Evolutionary conservation across 2,797 vertebrate genomes (phyloP), one percentile per base, ranked within the genome.

Genomic region (Urosaurus nigricauda): DNA sequence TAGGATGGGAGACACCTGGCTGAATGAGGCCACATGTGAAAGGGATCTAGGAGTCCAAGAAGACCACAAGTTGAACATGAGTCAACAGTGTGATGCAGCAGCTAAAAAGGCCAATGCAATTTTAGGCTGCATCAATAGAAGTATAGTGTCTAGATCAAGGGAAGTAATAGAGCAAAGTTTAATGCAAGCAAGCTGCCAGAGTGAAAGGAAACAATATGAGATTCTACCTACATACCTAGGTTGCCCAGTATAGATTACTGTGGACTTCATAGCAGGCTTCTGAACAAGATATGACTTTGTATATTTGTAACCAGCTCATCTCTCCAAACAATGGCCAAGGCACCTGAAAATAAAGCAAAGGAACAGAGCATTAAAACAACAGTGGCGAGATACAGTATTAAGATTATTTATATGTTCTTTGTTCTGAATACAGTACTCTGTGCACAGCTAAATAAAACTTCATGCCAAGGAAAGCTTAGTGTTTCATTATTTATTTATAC

Each of bases 381-480:
- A 79, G 11, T 9, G 4, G 17, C 6, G 56, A 74, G 35, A 40
- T 37, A 40, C 74, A 77, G 24, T 47, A 78, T 51, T 3, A 78
- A 78, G 26, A 37, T 58, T 43, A 13, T 32, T 47, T 47, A 24
- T 11, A 51, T 94, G 92, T 86, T n/a, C 85, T 82, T 8, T 24
- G 19, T 21, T 35, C 32, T 37, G 14, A 74, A 26, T 56, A 56
- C 24, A 51, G 13, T 56, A 2, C 0, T 5, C 43, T 43, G 43
- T 35, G 8, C 12, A 24, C 51, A 24, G 43, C 9, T 17, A 84
- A 17, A 74, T 37, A 1, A 3, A 60, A 58, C 14, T 26, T 21
- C 3, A 29, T 74, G 7, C n/a, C 21, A 29, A 37, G 51, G 16
- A 84, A 84, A 12, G 13, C 37, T 83, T 35, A 74, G 13, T 29